Conservation (phyloP, 2,888 invertebrate species). For the Himalopsyche tibetana region DNA sequence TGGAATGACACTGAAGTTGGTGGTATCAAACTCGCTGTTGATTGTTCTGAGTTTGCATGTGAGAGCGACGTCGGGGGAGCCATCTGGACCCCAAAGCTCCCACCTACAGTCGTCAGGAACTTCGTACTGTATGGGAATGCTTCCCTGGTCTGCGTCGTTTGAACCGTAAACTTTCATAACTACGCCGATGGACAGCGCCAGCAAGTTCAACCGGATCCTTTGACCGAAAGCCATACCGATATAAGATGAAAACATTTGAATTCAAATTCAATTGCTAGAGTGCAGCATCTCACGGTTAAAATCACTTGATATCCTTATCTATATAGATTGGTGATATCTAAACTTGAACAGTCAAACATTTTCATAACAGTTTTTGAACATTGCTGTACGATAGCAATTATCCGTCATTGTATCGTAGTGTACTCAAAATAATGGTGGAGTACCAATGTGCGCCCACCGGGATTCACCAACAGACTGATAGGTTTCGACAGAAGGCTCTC, state of each 20-base stretch:
- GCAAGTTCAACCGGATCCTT: slow-evolving; percentile 52
- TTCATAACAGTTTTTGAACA: not conserved
- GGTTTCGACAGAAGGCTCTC: slow-evolving; percentile 26
- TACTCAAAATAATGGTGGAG: not conserved
- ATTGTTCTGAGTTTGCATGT: slow-evolving; percentile 89
- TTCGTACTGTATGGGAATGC: slow-evolving; percentile 80
- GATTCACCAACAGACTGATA: slow-evolving; percentile 36
- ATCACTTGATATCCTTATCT: slow-evolving; percentile 33
- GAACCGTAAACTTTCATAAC: slow-evolving; percentile 53
- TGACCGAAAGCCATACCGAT: slow-evolving; percentile 50
- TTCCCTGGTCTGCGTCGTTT: slow-evolving; percentile 54
- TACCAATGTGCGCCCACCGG: not conserved
- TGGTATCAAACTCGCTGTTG: slow-evolving; percentile 91
- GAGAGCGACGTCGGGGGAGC: slow-evolving; percentile 84
- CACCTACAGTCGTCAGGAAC: slow-evolving; percentile 92
- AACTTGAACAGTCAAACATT: slow-evolving; percentile 45
- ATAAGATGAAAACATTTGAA: slow-evolving; percentile 12
- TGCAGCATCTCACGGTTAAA: slow-evolving; percentile 6
- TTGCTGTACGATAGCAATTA: slow-evolving; percentile 22
- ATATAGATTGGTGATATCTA: slow-evolving; percentile 9
- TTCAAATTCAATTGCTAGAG: not conserved
- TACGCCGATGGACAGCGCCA: slow-evolving; percentile 51
- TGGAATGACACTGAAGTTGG: slow-evolving; percentile 91
- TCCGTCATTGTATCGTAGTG: slow-evolving; percentile 36
- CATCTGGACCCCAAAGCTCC: slow-evolving; percentile 81